Conservation (phyloP, 2,888 invertebrate genomes). For the Blera fallax region DNA sequence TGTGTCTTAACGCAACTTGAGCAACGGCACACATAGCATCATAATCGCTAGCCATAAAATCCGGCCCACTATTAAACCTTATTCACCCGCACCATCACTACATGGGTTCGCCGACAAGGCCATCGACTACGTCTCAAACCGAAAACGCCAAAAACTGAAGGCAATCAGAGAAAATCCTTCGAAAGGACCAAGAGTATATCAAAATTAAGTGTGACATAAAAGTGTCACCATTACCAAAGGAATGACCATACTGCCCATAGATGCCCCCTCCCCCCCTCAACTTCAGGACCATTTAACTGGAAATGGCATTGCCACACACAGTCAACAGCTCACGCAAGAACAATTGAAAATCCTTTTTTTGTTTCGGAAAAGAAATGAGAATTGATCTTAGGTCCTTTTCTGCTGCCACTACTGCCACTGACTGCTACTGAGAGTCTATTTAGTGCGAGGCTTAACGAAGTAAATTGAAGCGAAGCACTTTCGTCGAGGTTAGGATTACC, state of each 20-base stretch:
- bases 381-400: conserved; percentile 60
- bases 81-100: not conserved
- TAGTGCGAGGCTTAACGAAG: conserved; percentile 63
- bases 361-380: conserved; percentile 36
- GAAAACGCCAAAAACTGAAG: conserved; percentile 48
- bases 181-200: conserved; percentile 64
- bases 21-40: conserved; percentile 50
- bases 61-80: conserved; percentile 36
- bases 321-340: conserved; percentile 63
- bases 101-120: conserved; percentile 6
- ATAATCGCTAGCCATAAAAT: conserved; percentile 66
- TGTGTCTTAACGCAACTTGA: conserved; percentile 53
- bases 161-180: conserved; percentile 69
- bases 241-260: conserved; percentile 40
- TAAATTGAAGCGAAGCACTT: conserved; percentile 69
- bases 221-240: conserved; percentile 60
- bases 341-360: conserved; percentile 66
- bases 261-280: conserved; percentile 10
- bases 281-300: conserved; percentile 62
- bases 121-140: not conserved
- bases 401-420: not conserved
- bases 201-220: conserved; percentile 72
- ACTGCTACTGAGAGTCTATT: conserved; percentile 35
- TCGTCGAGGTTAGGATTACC: conserved; percentile 62
- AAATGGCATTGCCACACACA: conserved; percentile 46